Evolutionary conservation across 2,797 vertebrate species (phyloP).

Genomic region (Typhlichthys subterraneus): DNA sequence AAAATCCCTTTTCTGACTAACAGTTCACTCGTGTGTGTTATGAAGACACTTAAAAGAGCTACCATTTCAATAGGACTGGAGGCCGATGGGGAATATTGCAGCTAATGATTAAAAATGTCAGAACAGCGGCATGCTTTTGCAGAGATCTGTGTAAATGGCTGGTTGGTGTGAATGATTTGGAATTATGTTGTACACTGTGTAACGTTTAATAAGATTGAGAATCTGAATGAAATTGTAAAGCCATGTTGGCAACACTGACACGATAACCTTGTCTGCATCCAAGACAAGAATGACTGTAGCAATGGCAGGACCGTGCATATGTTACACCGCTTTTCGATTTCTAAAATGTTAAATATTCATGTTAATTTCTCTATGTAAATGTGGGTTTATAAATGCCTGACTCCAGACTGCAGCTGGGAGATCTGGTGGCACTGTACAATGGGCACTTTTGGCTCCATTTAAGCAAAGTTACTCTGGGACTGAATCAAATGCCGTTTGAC

Average conservation of each 20-base stretch:
- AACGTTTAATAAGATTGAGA: slow-evolving; percentile 56
- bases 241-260: slow-evolving; percentile 30
- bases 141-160: slow-evolving; percentile 60
- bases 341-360: too few relatives aligned
- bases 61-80: slow-evolving; percentile 60
- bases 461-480: too few relatives aligned
- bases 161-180: slow-evolving; percentile 40
- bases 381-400: too few relatives aligned
- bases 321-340: too few relatives aligned
- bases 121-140: slow-evolving; percentile 63
- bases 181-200: slow-evolving; percentile 45
- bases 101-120: slow-evolving; percentile 70
- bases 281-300: too few relatives aligned
- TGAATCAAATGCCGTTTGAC: too few relatives aligned
- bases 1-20: slow-evolving; percentile 63
- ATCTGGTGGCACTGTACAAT: too few relatives aligned
- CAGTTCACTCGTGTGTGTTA: slow-evolving; percentile 53
- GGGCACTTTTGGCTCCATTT: too few relatives aligned
- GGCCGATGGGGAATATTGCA: slow-evolving; percentile 36
- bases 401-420: too few relatives aligned
- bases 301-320: not conserved
- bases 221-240: slow-evolving; percentile 41
- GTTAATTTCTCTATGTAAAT: too few relatives aligned
- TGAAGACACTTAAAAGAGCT: slow-evolving; percentile 60
- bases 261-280: not conserved